Evolutionary conservation across 2,113 vertebrate genomes (phyloP).

Genomic region (Chinchilla lanigera): DNA sequence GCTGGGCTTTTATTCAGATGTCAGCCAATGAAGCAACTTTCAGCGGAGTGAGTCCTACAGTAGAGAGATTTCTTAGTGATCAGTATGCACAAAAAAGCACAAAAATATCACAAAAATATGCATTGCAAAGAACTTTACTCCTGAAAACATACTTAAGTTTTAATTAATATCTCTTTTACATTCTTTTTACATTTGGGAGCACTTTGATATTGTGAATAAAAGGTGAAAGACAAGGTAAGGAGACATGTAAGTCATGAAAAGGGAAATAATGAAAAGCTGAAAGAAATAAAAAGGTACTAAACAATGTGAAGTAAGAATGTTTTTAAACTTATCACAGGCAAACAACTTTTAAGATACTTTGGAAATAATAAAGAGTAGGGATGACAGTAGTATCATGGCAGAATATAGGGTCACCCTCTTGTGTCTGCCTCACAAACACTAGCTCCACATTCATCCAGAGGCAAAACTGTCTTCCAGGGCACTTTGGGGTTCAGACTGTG

Average conservation of each 20-base stretch:
- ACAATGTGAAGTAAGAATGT: neutral
- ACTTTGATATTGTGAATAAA: neutral
- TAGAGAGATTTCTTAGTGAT: neutral
- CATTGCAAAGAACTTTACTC: neutral
- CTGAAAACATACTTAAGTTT: neutral
- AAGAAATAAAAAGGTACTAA: neutral
- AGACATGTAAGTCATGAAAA: constrained; percentile 17
- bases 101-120: neutral
- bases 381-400: neutral
- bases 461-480: neutral
- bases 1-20: neutral
- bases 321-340: neutral
- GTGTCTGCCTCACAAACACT: neutral
- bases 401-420: neutral
- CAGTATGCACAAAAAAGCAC: neutral
- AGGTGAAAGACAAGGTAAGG: constrained; percentile 28
- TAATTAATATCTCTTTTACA: neutral
- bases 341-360: constrained; percentile 29
- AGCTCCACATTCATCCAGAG: neutral
- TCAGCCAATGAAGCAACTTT: neutral
- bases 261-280: neutral
- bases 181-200: constrained; percentile 21
- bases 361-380: neutral
- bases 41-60: neutral
- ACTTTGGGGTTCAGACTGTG: neutral